Conservation (phyloP, 2,888 invertebrate genomes). For the Drosophila colorata region DNA sequence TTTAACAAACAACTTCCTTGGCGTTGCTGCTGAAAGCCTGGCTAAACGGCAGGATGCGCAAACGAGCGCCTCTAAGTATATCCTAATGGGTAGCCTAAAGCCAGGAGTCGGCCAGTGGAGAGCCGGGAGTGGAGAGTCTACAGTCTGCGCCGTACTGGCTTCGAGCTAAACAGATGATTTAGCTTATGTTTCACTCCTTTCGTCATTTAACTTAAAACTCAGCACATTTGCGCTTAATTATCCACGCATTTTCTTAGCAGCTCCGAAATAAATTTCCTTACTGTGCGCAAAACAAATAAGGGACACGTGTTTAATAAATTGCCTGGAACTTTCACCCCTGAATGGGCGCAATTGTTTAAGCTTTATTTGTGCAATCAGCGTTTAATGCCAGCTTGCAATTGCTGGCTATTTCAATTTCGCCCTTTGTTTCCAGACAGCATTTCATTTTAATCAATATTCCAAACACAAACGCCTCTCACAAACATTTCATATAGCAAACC, state of each 20-base stretch:
- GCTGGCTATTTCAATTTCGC: slow-evolving; percentile 45
- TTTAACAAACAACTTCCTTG: slow-evolving; percentile 73
- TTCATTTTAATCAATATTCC: slow-evolving; percentile 76
- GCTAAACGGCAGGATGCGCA: slow-evolving; percentile 59
- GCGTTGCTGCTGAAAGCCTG: slow-evolving; percentile 47
- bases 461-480: slow-evolving; percentile 59
- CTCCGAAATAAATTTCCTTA: slow-evolving; percentile 35
- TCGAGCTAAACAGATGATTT: slow-evolving; percentile 64
- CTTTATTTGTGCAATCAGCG: slow-evolving; percentile 66
- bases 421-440: slow-evolving; percentile 39
- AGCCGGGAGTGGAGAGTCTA: slow-evolving; percentile 3
- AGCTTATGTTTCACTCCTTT: slow-evolving; percentile 66
- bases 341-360: slow-evolving; percentile 49
- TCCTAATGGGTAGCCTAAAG: slow-evolving; percentile 40
- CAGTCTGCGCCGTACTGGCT: slow-evolving; percentile 2
- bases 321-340: slow-evolving; percentile 14
- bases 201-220: slow-evolving; percentile 51
- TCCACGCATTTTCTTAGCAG: slow-evolving; percentile 34
- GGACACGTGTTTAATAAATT: slow-evolving; percentile 63
- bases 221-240: slow-evolving; percentile 62
- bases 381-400: slow-evolving; percentile 64
- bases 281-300: slow-evolving; percentile 46
- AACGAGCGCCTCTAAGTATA: slow-evolving; percentile 48
- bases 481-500: slow-evolving; percentile 34
- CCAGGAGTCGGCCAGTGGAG: slow-evolving; percentile 16